Base-by-base conservation (phyloP, 64 coral and sea anemone genomes). In the Cladopsammia gracilis region DNA sequence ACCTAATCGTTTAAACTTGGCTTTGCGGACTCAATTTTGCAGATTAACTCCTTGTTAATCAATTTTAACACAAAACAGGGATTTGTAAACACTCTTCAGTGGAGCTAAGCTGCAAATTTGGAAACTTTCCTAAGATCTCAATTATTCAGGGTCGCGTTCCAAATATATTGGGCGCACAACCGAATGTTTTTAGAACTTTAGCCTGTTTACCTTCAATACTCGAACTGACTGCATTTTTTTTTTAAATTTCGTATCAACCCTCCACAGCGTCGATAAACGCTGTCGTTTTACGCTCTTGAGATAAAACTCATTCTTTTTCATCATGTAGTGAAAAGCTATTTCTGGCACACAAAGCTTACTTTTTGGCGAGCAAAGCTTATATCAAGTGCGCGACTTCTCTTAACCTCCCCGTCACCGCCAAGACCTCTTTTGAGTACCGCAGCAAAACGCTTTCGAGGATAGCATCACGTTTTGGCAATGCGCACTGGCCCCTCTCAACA, bases 1-100 rank as follows among this genome's bases (percentile, higher is more conserved):
- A 23, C 60, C 18, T 84, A 84, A 84, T 84, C 80, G 80, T 64
- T 67, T 84, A 84, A 84, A 66, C 9, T 67, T 24, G 80, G 62
- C 45, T 67, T 79, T 84, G 58, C 62, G 45, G 61, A 67, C 80
- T 84, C 45, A 84, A 50, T 84, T 84, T 84, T 84, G 20, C 7
- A 25, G 62, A 84, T 84, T 67, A 84, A 64, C 46, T 48, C 16
- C 44, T 62, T 68, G 61, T 84, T 84, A 84, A 84, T 67, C 44
- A 84, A 50, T 52, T 84, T 84, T 84, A 66, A 68, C 80, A 50
- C 80, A 50, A 66, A 68, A 19, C 43, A 84, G n/a, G 24, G 62
- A 46, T 66, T 19, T 84, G 80, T 47, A 84, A 84, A 67, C 80
- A 84, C 20, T 69, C n/a, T 25, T 9, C 65, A 25, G 4, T 34